Base-by-base conservation (phyloP, 2,113 vertebrate species). In the Bos javanicus region DNA sequence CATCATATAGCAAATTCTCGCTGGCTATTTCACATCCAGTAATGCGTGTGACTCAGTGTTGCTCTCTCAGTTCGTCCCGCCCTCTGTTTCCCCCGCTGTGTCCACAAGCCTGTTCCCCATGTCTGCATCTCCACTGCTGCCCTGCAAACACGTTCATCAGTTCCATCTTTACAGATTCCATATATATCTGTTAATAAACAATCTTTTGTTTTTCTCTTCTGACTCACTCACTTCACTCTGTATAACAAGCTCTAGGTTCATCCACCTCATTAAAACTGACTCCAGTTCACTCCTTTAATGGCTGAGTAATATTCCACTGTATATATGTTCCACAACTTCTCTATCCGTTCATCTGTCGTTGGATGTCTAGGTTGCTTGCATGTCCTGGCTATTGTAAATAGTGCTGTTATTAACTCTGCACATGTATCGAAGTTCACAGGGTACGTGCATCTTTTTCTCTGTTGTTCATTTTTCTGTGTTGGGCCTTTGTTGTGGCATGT, bases 11-110 rank as follows among this genome's bases (percentile, higher is more conserved):
- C 17, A 23, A 74, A 25, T 13, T 74, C 67, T 39, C 21, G 0
- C 67, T 39, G 21, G 67, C 5, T 2, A 13, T 74, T 39, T 39
- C 39, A 25, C 21, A 39, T 39, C 25, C 6, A 30, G 67, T 1
- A 74, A 14, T 2, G 10, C 39, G 1, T 25, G 39, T 74, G 21
- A 39, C 12, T 74, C 71, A 25, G 71, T 6, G 5, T 43, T 43
- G 12, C 71, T 43, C 36, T 14, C 19, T 74, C 71, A 74, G 23
- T 74, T 43, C 11, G 0, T 25, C 36, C 71, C 11, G 0, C 71
- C 36, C 21, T 43, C 36, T 43, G 11, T 11, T 14, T 43, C 36
- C 71, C 71, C 6, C 0, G 0, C 71, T 43, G 36, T 43, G 71
- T 14, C 36, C 71, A 74, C 36, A 39, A 43, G 71, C 7, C 71